Percentiles rank a stretch among this genome's conserved stretches.
Conservation (phyloP, 1,140 invertebrate species). For the Cydia strobilella region DNA sequence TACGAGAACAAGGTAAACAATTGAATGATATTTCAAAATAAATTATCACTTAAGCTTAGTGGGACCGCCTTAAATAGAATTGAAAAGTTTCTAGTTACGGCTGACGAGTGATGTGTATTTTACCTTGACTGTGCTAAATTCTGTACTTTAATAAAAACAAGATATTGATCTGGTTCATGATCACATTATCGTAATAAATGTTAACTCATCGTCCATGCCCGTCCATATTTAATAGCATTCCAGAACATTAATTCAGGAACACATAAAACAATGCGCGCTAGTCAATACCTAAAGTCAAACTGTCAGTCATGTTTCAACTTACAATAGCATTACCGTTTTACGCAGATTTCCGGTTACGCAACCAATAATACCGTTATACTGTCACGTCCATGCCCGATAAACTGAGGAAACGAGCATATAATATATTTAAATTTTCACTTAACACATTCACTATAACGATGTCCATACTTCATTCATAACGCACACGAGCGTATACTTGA, state of each 20-base stretch:
- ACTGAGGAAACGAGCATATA: slow-evolving; percentile 33
- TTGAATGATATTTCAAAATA: no score
- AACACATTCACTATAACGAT: slow-evolving; percentile 36
- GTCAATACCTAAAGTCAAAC: not conserved
- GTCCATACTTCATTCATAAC: slow-evolving; percentile 42
- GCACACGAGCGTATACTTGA: slow-evolving; percentile 2
- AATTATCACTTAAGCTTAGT: no score
- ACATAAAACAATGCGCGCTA: not conserved
- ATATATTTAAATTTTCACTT: slow-evolving; percentile 40
- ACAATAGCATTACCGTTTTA: not conserved
- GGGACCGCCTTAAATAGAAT: no score
- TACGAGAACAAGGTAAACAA: no score
- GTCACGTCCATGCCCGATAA: slow-evolving; percentile 17
- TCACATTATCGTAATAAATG: no score
- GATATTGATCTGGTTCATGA: no score
- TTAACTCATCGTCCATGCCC: no score
- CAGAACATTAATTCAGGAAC: not conserved
- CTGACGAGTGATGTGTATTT: no score
- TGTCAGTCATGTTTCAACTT: slow-evolving; percentile 1
- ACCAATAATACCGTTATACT: slow-evolving; percentile 19
- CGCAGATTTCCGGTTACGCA: slow-evolving; percentile 16
- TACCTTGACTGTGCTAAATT: no score
- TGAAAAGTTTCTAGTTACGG: no score
- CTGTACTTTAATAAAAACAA: no score
- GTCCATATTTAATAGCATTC: no score